These are phyloP conservation scores for Cephus rjabovi DNA, from an alignment of 2,888 invertebrate genomes.

Conservation along the genomic window DNA sequence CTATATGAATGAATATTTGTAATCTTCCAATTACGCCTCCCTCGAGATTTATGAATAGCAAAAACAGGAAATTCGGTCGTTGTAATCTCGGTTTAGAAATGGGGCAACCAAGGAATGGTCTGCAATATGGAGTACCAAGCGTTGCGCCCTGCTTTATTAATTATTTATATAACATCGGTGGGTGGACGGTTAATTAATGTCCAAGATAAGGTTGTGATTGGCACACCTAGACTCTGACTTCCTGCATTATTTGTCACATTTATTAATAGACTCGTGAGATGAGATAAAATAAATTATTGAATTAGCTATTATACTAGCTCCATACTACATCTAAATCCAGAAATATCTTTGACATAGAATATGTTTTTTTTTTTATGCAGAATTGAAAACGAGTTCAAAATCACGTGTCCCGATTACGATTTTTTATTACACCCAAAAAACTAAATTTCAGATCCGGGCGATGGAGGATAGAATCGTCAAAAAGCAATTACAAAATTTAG, in stretches of 20 bases:
- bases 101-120: neutral
- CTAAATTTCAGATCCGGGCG: no score
- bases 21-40: constrained; percentile 32
- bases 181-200: neutral
- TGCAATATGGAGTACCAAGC: neutral
- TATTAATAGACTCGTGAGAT: neutral
- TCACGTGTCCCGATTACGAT: no score
- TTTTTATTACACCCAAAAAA: no score
- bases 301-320: neutral
- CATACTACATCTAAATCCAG: neutral
- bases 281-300: neutral
- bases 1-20: neutral
- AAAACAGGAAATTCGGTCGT: neutral
- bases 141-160: neutral
- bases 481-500: no score
- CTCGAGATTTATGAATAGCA: constrained; percentile 14
- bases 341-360: no score
- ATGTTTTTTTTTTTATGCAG: no score
- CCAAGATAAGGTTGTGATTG: neutral
- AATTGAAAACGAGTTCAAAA: no score
- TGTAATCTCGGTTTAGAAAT: neutral
- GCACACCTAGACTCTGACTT: neutral
- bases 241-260: neutral
- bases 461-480: no score
- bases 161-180: neutral